Base-by-base conservation (phyloP, 2,797 vertebrate genomes). In the Pampus argenteus region DNA sequence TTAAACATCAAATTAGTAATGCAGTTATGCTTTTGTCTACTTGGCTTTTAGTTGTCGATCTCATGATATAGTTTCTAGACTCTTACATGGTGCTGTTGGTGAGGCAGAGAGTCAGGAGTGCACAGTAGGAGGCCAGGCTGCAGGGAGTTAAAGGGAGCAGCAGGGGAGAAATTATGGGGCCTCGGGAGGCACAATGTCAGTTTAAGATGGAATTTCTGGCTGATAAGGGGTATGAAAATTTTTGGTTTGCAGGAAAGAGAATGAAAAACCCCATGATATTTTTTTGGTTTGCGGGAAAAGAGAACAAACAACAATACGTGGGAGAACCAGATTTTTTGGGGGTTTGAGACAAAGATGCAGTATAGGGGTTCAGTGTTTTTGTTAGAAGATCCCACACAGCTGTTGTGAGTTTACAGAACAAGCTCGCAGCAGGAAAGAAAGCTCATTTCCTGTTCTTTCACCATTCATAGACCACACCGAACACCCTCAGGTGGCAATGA, bases 351-450 rank as follows among this genome's bases (percentile, higher is more conserved):
- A 22, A 71, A 79, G 23, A 76, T 34, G 47, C n/a, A 56, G 38
- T 13, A 54, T 42, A 60, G 45, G 22, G 75, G 36, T 54, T 79
- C 31, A 57, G 56, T 74, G 60, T 83, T 81, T 74, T 70, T 83
- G 61, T 72, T 75, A 31, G 34, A 74, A 81, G 68, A 88, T 83
- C 74, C 52, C 29, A 67, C 54, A 79, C 88, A 91, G 87, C 88
- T 91, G 90, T 75, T 83, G 70, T 67, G 80, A 90, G 82, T 91
- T 92, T 87, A 81, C 69, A 78, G 74, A 54, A 54, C 36, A 55
- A 44, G 66, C n/a, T 89, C 81, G 49, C 83, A 81, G 78, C 78
- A 76, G 81, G 86, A 82, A 77, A 61, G 56, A 54, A 68, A 82
- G 52, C 76, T 84, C 26, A 86, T 91, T 91, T 92, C 88, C 82